A percentile compares a stretch with the other conserved stretches of the same genome.
Evolutionary conservation across 2,797 vertebrate species (phyloP).

Genomic region (Muscicapa striata): DNA sequence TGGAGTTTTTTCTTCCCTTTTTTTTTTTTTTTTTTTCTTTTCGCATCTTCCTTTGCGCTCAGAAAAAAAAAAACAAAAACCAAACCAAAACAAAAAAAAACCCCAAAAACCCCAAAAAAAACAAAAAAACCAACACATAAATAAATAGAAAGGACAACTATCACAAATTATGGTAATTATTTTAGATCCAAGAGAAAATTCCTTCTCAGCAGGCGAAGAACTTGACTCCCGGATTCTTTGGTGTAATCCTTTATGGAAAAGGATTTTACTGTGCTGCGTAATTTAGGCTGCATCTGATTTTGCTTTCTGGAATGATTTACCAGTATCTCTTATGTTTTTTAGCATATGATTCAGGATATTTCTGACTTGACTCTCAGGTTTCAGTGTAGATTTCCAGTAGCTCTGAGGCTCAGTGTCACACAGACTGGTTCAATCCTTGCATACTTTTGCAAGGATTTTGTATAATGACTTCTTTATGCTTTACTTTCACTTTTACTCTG

Average conservation of each 20-base stretch:
- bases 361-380: background rate
- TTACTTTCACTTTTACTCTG: background rate
- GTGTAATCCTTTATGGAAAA: background rate
- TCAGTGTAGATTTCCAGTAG: background rate
- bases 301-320: background rate
- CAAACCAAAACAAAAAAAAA: no score
- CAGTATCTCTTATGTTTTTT: background rate
- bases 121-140: no score
- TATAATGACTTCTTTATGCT: background rate
- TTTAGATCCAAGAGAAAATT: background rate
- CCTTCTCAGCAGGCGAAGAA: background rate
- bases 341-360: background rate
- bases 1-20: accelerated
- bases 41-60: background rate
- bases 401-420: background rate
- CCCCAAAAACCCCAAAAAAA: no score
- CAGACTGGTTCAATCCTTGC: background rate
- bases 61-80: no score
- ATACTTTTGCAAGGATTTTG: background rate
- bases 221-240: background rate
- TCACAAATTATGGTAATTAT: background rate
- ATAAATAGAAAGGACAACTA: background rate
- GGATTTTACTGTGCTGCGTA: background rate
- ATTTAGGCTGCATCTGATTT: background rate
- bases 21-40: background rate